Conservation (phyloP, 1,140 invertebrate genomes). For the Stegodyphus mimosarum region DNA sequence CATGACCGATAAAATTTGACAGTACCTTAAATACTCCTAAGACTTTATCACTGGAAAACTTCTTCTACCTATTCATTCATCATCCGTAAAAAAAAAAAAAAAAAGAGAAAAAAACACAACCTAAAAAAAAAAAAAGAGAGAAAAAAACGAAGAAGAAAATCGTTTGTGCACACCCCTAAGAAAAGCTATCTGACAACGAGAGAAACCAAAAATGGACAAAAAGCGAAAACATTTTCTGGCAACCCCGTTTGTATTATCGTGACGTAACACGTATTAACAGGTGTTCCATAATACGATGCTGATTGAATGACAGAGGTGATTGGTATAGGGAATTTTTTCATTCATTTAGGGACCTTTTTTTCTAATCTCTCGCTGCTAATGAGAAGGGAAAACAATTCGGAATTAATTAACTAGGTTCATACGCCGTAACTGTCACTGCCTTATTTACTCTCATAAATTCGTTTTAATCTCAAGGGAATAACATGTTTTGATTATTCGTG, state of each 20-base stretch:
- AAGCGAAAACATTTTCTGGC: not conserved
- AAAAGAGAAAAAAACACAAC: too few species aligned
- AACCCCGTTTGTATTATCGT: slow-evolving; percentile 13
- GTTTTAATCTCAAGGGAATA: too few species aligned
- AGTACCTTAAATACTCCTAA: slow-evolving; percentile 37
- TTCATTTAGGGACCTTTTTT: too few species aligned
- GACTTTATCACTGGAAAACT: too few species aligned
- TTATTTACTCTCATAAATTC: too few species aligned
- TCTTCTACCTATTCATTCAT: too few species aligned
- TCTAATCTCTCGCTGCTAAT: not conserved
- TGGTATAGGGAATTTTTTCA: not conserved
- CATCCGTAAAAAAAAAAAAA: too few species aligned
- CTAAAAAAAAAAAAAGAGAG: too few species aligned
- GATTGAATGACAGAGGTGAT: slow-evolving; percentile 19
- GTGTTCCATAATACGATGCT: slow-evolving; percentile 45
- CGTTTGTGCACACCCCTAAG: not conserved
- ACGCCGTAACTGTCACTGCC: too few species aligned
- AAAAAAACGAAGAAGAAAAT: too few species aligned
- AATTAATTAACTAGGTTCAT: too few species aligned
- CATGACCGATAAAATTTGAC: slow-evolving; percentile 41
- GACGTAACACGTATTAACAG: slow-evolving; percentile 57
- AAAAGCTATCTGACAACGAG: not conserved
- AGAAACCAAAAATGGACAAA: slow-evolving; percentile 37
- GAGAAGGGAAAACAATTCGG: not conserved
- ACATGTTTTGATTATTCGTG: too few species aligned